Percentiles rank a stretch among this genome's conserved stretches.
phyloP scores from a whole-genome alignment of 2,797 vertebrate genomes.

The Alauda arvensis region DNA sequence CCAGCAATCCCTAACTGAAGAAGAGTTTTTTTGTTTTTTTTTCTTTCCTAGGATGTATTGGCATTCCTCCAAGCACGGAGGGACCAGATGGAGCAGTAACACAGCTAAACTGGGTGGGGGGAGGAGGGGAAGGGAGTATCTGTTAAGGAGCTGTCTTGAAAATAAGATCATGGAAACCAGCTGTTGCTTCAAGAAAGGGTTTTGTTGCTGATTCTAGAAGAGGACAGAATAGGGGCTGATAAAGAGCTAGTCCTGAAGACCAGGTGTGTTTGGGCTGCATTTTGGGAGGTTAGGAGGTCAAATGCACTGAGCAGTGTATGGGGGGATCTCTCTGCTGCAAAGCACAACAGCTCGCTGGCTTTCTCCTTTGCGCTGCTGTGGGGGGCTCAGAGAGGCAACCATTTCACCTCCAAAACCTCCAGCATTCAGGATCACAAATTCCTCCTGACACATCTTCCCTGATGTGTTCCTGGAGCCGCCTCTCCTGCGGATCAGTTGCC shows the following conservation, averaged over 20 bases:
- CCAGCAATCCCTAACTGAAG: not conserved
- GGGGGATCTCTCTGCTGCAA: not conserved
- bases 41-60: not conserved
- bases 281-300: not conserved
- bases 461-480: accelerated
- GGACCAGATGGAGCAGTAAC: constrained; percentile 19
- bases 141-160: not conserved
- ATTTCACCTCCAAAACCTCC: not conserved
- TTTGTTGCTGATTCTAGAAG: not conserved
- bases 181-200: not conserved
- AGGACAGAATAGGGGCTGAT: not conserved
- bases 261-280: not conserved
- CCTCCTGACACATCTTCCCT: not conserved
- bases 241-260: not conserved
- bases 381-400: not conserved
- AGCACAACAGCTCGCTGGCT: not conserved
- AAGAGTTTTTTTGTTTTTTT: not conserved
- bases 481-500: not conserved
- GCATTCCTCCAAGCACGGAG: not conserved
- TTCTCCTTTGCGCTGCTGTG: not conserved
- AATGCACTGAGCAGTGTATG: accelerated
- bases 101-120: not conserved
- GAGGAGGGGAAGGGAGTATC: not conserved
- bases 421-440: not conserved
- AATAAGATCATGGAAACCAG: constrained; percentile 17